Evolutionary conservation across 2,888 invertebrate genomes (phyloP).

Genomic region (Nemurella pictetii): DNA sequence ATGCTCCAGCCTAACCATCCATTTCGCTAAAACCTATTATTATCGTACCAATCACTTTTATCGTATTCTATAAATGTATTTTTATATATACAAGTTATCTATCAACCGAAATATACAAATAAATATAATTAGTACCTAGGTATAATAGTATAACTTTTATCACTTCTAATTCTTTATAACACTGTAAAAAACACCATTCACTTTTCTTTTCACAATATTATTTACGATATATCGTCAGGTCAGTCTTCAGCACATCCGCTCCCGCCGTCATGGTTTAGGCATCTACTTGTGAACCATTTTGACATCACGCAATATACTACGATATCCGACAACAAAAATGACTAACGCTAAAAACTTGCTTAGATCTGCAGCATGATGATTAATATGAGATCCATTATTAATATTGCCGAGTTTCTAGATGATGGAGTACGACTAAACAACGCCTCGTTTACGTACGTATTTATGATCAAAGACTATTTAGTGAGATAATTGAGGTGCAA

Average conservation of each 20-base stretch:
- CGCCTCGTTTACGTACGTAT: background rate
- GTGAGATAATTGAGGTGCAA: background rate
- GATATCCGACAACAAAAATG: background rate
- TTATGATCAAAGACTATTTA: background rate
- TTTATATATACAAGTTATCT: background rate
- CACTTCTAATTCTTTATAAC: conserved; percentile 12
- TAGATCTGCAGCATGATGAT: background rate
- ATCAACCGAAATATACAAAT: conserved; percentile 21
- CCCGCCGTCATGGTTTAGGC: conserved; percentile 29
- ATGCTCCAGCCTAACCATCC: background rate
- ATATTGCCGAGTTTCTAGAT: background rate
- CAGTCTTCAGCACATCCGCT: conserved; percentile 3
- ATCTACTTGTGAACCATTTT: conserved; percentile 20
- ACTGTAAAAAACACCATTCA: conserved; percentile 26
- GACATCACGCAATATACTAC: background rate
- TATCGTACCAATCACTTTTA: background rate
- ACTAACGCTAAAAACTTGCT: background rate
- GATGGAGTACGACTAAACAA: background rate
- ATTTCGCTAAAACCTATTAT: background rate
- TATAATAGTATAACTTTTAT: conserved; percentile 20
- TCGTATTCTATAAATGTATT: background rate
- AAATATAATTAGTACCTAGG: conserved; percentile 14
- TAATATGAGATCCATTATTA: conserved; percentile 26
- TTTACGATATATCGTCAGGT: conserved; percentile 1
- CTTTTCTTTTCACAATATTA: conserved; percentile 5